Percentiles rank a stretch among this genome's conserved stretches.
Evolutionary conservation across 2,113 vertebrate species (phyloP).

Genomic region (Excalfactoria chinensis): DNA sequence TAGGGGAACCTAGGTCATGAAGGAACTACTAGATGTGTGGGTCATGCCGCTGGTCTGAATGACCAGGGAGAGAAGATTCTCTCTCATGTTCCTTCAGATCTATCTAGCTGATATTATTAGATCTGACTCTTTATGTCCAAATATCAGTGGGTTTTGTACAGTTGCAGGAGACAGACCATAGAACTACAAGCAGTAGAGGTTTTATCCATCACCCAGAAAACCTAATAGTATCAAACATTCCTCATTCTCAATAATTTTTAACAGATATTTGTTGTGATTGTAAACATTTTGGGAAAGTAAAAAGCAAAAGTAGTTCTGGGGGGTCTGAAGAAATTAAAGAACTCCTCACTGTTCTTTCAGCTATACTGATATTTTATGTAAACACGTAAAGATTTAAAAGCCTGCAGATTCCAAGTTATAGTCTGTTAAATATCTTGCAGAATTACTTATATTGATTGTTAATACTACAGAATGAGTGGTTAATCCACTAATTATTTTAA

Average conservation of each 20-base stretch:
- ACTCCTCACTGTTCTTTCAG: background rate
- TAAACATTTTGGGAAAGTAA: background rate
- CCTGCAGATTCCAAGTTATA: background rate
- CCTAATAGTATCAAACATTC: background rate
- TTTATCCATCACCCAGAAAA: background rate
- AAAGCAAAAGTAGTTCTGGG: background rate
- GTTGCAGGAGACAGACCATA: background rate
- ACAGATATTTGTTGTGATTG: background rate
- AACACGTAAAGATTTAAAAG: background rate
- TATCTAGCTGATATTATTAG: background rate
- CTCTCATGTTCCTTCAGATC: background rate
- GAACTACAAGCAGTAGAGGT: background rate
- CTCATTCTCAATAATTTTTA: background rate
- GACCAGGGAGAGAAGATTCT: background rate
- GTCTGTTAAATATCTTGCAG: background rate
- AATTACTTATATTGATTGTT: background rate
- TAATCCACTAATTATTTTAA: background rate
- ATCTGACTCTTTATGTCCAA: background rate
- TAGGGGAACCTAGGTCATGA: rapidly evolving
- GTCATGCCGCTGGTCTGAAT: background rate
- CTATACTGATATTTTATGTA: background rate
- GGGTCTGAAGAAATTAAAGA: background rate
- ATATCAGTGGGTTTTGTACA: background rate
- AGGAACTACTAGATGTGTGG: background rate
- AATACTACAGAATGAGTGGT: background rate